These are phyloP conservation scores for Pachymerium ferrugineum DNA, from an alignment of 2,888 invertebrate species.

Conservation along the genomic window DNA sequence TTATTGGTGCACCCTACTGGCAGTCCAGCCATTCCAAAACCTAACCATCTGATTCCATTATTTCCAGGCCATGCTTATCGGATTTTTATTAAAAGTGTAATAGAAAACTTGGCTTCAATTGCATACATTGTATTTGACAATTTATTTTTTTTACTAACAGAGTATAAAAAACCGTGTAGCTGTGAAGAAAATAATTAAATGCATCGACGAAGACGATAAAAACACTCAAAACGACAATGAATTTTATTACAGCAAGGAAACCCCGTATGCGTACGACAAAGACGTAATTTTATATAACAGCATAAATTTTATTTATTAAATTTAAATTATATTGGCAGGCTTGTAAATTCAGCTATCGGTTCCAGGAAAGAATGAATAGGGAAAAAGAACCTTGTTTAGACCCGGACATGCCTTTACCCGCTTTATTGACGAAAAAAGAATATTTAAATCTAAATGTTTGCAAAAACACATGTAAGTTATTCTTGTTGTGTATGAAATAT, in stretches of 20 bases:
- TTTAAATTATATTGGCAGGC: neutral
- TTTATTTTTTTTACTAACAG: no score
- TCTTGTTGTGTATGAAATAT: no score
- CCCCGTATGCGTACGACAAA: neutral
- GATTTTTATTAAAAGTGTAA: slow-evolving; percentile 14
- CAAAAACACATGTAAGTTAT: no score
- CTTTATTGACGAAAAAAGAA: neutral
- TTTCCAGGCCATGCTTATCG: slow-evolving; percentile 7
- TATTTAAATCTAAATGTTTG: neutral
- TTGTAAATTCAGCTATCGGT: neutral
- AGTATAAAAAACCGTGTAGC: neutral
- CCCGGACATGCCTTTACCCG: neutral
- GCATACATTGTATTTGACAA: no score
- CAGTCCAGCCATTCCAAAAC: neutral
- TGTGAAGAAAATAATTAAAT: neutral
- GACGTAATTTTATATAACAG: no score
- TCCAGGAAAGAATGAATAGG: neutral
- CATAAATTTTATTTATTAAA: no score
- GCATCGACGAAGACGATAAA: neutral
- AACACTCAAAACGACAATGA: neutral
- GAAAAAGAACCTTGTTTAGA: neutral
- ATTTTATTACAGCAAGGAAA: neutral
- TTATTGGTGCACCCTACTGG: slow-evolving; percentile 1
- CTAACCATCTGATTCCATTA: neutral
- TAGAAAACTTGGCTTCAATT: neutral